Base-by-base conservation (phyloP, 2,888 invertebrate genomes). In the Sylvicola cinctus region DNA sequence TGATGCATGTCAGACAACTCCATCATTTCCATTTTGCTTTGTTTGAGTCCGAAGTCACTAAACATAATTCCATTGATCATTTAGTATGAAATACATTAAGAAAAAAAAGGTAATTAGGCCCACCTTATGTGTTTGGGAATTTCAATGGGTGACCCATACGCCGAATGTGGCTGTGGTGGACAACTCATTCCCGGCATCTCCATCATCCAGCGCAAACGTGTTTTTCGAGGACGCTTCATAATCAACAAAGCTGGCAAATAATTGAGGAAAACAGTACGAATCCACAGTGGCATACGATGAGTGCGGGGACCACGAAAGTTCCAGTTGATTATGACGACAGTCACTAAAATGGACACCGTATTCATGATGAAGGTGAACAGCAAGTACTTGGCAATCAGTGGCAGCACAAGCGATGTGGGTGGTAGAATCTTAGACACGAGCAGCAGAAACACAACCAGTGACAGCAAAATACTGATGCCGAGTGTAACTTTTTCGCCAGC, bases 281-380 rank as follows among this genome's bases (percentile, higher is more conserved):
- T 87, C 90, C 91, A 91, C 47, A 85, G 74, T 32, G 96, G 95
- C 98, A 99, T 98, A 63, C 81, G 77, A 62, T 98, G 95, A 28
- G 96, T 98, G 47, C 87, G 71, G 34, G 87, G 96, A 29, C 88
- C 91, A 62, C 98, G 71, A 66, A 96, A 98, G 60, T 98, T 96
- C 83, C 93, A 91, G 61, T 99, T 99, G 55, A 98, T 96, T 55
- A 98, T 95, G 53, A 98, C 79, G 43, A 99, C 96, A 29, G 95
- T 99, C 36, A 96, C 88, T 48, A 98, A 70, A 61, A 99, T 98
- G 66, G 95, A 93, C 52, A 98, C 88, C 41, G 96, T 96, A 62
- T 98, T 98, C 95, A 98, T 95, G 49, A 98, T 91, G 64, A 98
- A 98, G 37, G 96, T 98, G 63, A 98, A 96, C 33, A 98, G 70